Percentiles rank a stretch among this genome's conserved stretches.
phyloP scores from a whole-genome alignment of 2,888 invertebrate genomes.

The Rhopalosiphum nymphaeae region DNA sequence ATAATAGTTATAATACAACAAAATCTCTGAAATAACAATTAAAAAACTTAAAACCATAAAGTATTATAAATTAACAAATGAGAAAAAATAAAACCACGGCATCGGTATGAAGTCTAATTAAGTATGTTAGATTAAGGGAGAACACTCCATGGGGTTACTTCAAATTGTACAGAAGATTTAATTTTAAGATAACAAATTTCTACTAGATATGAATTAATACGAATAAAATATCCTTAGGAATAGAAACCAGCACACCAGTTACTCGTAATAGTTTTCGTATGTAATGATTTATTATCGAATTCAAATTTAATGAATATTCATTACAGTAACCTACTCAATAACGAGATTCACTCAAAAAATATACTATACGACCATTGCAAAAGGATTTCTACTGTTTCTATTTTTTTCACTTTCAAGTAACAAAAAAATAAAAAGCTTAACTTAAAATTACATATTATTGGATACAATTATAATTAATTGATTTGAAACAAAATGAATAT shows the following conservation, averaged over 20 bases:
- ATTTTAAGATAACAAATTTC: background rate
- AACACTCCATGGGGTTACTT: background rate
- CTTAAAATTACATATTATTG: conserved; percentile 12
- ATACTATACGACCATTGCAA: background rate
- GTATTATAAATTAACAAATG: too few relatives aligned
- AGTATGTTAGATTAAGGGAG: too few relatives aligned
- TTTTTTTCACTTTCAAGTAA: background rate
- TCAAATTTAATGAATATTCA: background rate
- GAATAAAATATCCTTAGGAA: background rate
- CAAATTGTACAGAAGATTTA: background rate
- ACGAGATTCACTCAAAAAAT: background rate
- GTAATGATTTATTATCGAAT: background rate
- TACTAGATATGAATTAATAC: background rate
- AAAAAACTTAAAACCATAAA: too few relatives aligned
- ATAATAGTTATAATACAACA: too few relatives aligned
- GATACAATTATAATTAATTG: background rate
- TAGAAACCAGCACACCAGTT: background rate
- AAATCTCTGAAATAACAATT: too few relatives aligned
- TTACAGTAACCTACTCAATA: background rate
- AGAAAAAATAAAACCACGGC: too few relatives aligned
- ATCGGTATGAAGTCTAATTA: too few relatives aligned
- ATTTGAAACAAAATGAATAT: background rate
- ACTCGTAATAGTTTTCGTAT: background rate
- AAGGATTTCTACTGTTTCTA: background rate
- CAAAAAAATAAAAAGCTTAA: background rate